A percentile compares a stretch with the other conserved stretches of the same genome.
Evolutionary conservation across 2,113 vertebrate genomes (phyloP).

Genomic region (Pipra filicauda): DNA sequence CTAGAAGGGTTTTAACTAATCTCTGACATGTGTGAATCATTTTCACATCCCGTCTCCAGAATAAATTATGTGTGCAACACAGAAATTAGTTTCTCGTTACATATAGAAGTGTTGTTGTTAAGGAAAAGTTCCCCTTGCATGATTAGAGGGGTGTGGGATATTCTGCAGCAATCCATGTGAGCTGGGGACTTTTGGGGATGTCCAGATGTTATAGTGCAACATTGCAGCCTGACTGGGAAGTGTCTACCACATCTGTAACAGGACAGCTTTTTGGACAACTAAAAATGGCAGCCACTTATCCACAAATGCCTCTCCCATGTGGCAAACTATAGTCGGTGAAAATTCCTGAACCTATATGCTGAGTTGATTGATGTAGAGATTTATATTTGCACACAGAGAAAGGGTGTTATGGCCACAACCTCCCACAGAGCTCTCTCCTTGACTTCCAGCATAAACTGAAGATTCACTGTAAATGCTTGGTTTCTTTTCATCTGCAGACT

Average conservation of each 20-base stretch:
- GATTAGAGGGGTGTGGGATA: background rate
- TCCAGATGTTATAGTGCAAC: background rate
- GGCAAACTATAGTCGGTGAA: background rate
- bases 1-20: background rate
- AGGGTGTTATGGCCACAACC: background rate
- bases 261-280: background rate
- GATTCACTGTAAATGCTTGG: background rate
- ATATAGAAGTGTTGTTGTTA: background rate
- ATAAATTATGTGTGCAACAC: background rate
- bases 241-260: fast-evolving
- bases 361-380: background rate
- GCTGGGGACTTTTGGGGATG: background rate
- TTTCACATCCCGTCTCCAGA: background rate
- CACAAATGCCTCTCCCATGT: background rate
- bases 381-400: background rate
- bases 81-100: background rate
- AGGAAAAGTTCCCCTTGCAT: background rate
- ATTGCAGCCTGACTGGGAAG: background rate
- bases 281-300: background rate
- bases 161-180: background rate
- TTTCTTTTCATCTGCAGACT: background rate
- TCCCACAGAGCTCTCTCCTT: background rate
- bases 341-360: background rate
- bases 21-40: background rate
- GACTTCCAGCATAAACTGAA: background rate